Conservation (phyloP, 1,140 invertebrate genomes). For the Zaprionus lachaisei region DNA sequence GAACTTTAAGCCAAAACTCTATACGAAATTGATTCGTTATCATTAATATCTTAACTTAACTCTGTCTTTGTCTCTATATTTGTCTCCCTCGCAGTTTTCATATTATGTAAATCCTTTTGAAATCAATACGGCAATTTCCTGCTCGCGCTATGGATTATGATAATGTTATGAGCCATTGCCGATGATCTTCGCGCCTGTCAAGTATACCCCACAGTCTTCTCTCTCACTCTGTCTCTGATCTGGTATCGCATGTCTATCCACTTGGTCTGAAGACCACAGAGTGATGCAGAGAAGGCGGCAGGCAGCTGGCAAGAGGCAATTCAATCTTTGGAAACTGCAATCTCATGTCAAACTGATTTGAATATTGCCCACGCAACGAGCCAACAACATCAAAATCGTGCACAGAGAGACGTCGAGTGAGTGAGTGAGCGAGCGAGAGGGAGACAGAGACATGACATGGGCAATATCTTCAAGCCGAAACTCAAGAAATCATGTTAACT, state of each 20-base stretch:
- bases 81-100: neutral
- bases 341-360: conserved; percentile 60
- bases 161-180: conserved; percentile 25
- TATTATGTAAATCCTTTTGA: conserved; percentile 27
- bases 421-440: conserved; percentile 12
- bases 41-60: neutral
- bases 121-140: conserved; percentile 26
- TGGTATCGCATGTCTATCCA: conserved; percentile 29
- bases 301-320: conserved; percentile 17
- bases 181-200: conserved; percentile 45
- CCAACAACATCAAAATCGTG: conserved; percentile 78
- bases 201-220: conserved; percentile 2
- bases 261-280: conserved; percentile 1
- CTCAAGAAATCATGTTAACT: conserved; percentile 73
- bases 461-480: conserved; percentile 17
- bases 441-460: conserved; percentile 15
- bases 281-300: no score
- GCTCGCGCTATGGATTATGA: conserved; percentile 24
- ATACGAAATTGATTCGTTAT: neutral
- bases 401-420: conserved; percentile 36
- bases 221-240: neutral
- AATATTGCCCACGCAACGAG: conserved; percentile 72
- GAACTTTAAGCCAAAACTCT: neutral
- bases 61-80: neutral
- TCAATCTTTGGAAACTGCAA: conserved; percentile 46